A percentile compares a stretch with the other conserved stretches of the same genome.
Evolutionary conservation across 2,113 vertebrate genomes (phyloP).

Genomic region (Potamarius usumacintae): DNA sequence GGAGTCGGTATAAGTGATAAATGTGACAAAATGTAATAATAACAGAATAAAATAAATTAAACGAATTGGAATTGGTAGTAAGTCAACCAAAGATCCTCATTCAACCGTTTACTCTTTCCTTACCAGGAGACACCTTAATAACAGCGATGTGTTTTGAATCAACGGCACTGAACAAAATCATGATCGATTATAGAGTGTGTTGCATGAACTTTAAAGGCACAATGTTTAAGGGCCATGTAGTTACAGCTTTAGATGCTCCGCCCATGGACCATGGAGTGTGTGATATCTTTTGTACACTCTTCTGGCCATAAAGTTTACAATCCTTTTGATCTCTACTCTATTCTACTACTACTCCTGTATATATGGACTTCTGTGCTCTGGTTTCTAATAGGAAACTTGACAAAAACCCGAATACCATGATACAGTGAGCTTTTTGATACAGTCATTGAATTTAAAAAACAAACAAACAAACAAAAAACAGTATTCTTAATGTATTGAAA

Average conservation of each 20-base stretch:
- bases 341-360: not conserved
- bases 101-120: not conserved
- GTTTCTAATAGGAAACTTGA: not conserved
- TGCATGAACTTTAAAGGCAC: not conserved
- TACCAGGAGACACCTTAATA: not conserved
- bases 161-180: not conserved
- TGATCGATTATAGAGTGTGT: not conserved
- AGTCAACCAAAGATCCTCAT: not conserved
- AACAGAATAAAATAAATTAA: not conserved
- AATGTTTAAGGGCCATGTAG: not conserved
- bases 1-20: not conserved
- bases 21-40: not conserved
- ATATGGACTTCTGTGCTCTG: not conserved
- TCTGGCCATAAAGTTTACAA: no score
- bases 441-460: not conserved
- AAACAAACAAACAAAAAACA: not conserved
- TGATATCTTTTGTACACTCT: not conserved
- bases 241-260: not conserved
- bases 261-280: not conserved
- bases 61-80: not conserved
- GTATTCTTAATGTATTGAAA: not conserved
- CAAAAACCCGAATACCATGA: not conserved
- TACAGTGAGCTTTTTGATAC: not conserved
- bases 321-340: not conserved
- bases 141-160: not conserved